These are phyloP conservation scores for Abscondita cerata DNA, from an alignment of 2,888 invertebrate species.

Conservation along the genomic window DNA sequence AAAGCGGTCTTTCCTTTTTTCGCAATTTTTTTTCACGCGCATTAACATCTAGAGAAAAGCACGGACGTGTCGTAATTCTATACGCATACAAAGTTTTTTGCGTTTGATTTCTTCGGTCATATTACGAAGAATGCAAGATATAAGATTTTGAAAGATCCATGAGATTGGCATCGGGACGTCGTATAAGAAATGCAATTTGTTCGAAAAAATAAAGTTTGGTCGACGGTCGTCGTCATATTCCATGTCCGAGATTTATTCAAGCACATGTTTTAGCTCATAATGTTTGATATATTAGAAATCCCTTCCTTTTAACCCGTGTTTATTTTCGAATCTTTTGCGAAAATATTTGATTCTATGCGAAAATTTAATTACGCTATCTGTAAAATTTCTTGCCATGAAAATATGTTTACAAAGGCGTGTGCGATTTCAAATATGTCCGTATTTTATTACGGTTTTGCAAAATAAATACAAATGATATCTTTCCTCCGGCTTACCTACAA, in stretches of 20 bases:
- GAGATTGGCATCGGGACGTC: conserved; percentile 28
- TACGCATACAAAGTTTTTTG: conserved; percentile 26
- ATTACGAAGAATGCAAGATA: conserved; percentile 30
- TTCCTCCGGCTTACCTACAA: no score
- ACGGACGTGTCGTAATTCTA: no score
- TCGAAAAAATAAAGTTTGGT: conserved; percentile 29
- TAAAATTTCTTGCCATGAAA: background rate
- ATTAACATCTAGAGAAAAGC: background rate
- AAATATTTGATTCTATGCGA: conserved; percentile 11
- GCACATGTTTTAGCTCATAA: conserved; percentile 35
- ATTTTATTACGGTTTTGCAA: no score
- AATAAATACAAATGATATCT: no score
- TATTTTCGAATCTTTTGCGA: background rate
- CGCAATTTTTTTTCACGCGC: conserved; percentile 5
- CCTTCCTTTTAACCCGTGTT: conserved; percentile 17
- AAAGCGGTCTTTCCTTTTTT: conserved; percentile 22
- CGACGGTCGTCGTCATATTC: conserved; percentile 28
- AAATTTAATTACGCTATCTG: conserved; percentile 1
- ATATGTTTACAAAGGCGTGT: no score
- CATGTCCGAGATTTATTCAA: conserved; percentile 37
- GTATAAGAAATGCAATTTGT: conserved; percentile 34
- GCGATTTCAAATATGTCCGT: no score
- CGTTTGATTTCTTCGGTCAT: conserved; percentile 20
- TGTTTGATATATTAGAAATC: conserved; percentile 39
- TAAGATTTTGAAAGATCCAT: conserved; percentile 28